Base-by-base conservation (phyloP, 1,140 invertebrate species). In the Conopomorpha cramerella region DNA sequence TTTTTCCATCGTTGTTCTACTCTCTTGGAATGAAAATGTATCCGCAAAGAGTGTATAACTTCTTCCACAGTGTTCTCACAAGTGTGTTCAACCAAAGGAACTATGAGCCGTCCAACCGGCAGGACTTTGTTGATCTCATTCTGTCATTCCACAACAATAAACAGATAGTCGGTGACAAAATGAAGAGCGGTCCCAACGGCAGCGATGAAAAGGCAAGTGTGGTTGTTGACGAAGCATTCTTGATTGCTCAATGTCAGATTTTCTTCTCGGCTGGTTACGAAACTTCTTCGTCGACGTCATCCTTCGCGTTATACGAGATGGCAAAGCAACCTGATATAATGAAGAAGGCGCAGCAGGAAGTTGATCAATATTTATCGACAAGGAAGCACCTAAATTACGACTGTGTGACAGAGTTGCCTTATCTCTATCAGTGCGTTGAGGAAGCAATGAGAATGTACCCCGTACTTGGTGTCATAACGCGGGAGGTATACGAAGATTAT, bases 181-280 rank as follows among this genome's bases (percentile, higher is more conserved):
- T 52, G 11, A 16, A 10, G 8, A 48, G 38, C n/a, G 13, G 3
- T 33, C 14, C 45, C 47, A 28, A 37, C 29, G n/a, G 33, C 18
- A 2, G 23, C 1, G 2, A 19, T n/a, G n/a, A n/a, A 41, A 19
- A 48, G 38, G 19, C 46, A 0, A 30, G 29, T 0, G 13, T 50
- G 11, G 18, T 39, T 26, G 36, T n/a, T n/a, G n/a, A n/a, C n/a
- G n/a, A n/a, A n/a, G n/a, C n/a, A n/a, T n/a, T n/a, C n/a, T n/a
- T n/a, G 2, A 53, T 84, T 1, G 81, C 83, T 0, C 85, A 89
- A 46, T 80, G 82, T 1, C 62, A 84, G 1, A n/a, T n/a, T n/a
- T n/a, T n/a, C n/a, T n/a, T n/a, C n/a, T n/a, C n/a, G n/a, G n/a
- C n/a, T n/a, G n/a, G 80, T 3, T 82, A 70, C 35, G 80, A 81